Base-by-base conservation (phyloP, 2,888 invertebrate species). In the Prosapia bicincta region DNA sequence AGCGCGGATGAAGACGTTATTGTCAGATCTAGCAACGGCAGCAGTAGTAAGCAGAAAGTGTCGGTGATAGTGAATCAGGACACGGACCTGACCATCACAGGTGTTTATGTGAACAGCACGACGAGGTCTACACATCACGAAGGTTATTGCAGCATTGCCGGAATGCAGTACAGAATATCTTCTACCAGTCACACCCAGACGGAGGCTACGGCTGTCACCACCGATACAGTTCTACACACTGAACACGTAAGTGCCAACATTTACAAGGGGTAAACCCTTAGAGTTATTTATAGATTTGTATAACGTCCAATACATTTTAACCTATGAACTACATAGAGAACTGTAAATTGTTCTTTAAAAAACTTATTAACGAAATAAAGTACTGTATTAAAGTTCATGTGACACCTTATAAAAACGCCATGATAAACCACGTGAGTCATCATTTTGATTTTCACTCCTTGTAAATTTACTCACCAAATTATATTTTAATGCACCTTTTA, bases 111-210 rank as follows among this genome's bases (percentile, higher is more conserved):
- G 71, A 91, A 91, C 84, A 89, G 91, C 82, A 91, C 93, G 26
- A 91, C 92, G 1, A 88, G 91, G 75, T 90, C 90, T 38, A 94
- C 93, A 80, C 90, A 90, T 83, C 93, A 92, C 83, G 92, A 92
- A 84, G 93, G 94, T 30, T 95, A 91, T 83, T 95, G 95, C 84
- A 94, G 93, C 80, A 94, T 92, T 80, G 91, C 92, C 30, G 92
- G 92, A 69, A 91, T 95, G 93, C 94, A 95, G 86, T 95, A 95
- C 84, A 90, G 94, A 79, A 95, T 95, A 81, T 94, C 94, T 80
- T 93, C 94, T 70, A 95, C 94, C 72, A 95, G 94, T 83, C 93
- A 92, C 84, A 93, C 93, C 76, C 92, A 93, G 85, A 95, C 95
- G 13, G 94, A 94, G 80, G 93, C 95, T 72, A 93, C 94, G 70